Percentiles rank a stretch among this genome's conserved stretches.
phyloP scores from a whole-genome alignment of 2,113 vertebrate species.

The Cervus canadensis region DNA sequence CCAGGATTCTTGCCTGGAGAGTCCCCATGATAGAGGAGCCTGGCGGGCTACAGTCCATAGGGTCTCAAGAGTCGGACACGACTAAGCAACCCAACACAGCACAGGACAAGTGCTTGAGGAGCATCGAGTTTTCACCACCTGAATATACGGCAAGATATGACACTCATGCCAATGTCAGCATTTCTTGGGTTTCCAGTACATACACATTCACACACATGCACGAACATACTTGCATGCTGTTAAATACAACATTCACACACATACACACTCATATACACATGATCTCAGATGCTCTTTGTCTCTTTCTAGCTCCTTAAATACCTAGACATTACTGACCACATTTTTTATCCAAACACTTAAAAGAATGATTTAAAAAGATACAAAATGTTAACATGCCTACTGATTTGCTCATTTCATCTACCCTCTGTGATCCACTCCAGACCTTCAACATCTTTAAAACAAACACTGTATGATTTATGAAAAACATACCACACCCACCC shows the following conservation, averaged over 20 bases:
- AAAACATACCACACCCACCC: neutral
- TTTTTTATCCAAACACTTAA: conserved; percentile 4
- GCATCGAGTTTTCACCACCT: neutral
- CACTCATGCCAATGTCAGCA: neutral
- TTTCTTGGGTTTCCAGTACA: neutral
- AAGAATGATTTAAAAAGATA: neutral
- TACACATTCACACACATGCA: neutral
- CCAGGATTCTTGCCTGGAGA: neutral
- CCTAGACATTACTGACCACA: neutral
- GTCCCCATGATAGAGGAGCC: neutral
- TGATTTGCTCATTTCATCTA: neutral
- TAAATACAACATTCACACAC: neutral
- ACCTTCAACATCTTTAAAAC: neutral
- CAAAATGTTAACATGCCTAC: neutral
- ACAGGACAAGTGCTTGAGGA: neutral
- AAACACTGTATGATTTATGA: neutral
- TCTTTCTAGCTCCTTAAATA: neutral
- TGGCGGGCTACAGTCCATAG: rapidly evolving
- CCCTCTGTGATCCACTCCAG: neutral
- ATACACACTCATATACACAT: neutral
- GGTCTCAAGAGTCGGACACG: neutral
- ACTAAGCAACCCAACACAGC: neutral
- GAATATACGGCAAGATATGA: neutral
- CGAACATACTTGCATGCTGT: neutral
- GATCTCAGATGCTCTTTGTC: neutral